phyloP scores from a whole-genome alignment of 92 coral and sea anemone species.

The Metridium senile region DNA sequence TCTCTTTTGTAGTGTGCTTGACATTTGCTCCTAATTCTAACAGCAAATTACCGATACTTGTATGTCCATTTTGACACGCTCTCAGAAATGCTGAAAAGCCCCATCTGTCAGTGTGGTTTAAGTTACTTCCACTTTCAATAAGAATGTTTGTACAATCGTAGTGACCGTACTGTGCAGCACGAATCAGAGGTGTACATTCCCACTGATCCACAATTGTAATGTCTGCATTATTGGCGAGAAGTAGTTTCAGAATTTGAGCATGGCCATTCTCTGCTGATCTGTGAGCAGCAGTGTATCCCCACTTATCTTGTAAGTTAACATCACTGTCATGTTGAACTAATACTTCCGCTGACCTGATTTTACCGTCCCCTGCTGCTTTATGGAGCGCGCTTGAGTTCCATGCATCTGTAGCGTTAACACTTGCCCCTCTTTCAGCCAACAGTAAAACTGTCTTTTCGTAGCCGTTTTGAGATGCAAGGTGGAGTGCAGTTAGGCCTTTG shows the following conservation, averaged over 20 bases:
- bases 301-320: slow-evolving; percentile 58
- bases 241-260: slow-evolving; percentile 37
- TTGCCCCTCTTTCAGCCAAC: slow-evolving; percentile 61
- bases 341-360: slow-evolving; percentile 40
- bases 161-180: slow-evolving; percentile 72
- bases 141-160: slow-evolving; percentile 53
- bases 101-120: slow-evolving; percentile 51
- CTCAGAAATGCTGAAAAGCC: slow-evolving; percentile 51
- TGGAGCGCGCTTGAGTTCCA: slow-evolving; percentile 74
- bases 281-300: slow-evolving; percentile 74
- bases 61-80: slow-evolving; percentile 63
- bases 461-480: slow-evolving; percentile 74
- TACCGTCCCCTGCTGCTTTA: slow-evolving; percentile 74
- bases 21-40: slow-evolving; percentile 38
- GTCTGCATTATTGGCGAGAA: slow-evolving; percentile 51
- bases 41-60: slow-evolving; percentile 32
- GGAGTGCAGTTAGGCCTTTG: slow-evolving; percentile 64
- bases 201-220: slow-evolving; percentile 53
- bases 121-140: slow-evolving; percentile 38
- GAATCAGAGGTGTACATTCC: slow-evolving; percentile 61
- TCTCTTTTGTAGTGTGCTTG: slow-evolving; percentile 34
- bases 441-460: slow-evolving; percentile 59
- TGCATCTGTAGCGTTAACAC: slow-evolving; percentile 52
- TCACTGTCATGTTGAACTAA: slow-evolving; percentile 42
- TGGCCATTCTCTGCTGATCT: slow-evolving; percentile 77